Conservation (phyloP, 2,113 vertebrate genomes). For the Chiloscyllium plagiosum region DNA sequence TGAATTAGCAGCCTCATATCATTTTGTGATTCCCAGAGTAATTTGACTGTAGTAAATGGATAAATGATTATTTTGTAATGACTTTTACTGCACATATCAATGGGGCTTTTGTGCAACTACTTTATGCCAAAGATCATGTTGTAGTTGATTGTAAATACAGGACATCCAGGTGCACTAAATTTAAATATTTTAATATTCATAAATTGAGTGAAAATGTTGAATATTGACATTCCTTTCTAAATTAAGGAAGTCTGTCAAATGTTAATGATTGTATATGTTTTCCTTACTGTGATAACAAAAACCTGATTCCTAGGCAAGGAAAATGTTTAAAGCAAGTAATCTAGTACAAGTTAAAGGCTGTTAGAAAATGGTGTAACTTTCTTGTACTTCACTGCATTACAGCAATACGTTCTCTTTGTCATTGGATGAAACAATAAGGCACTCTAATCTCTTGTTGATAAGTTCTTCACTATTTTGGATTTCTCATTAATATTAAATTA, state of each 20-base stretch:
- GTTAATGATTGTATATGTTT: neutral
- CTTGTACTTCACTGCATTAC: neutral
- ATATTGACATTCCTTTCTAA: neutral
- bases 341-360: neutral
- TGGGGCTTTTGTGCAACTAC: conserved; percentile 29
- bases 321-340: neutral
- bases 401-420: neutral
- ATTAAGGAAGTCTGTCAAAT: neutral
- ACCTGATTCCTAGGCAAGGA: neutral
- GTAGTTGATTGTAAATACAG: neutral
- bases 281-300: neutral
- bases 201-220: neutral
- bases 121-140: neutral
- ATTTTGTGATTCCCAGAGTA: neutral
- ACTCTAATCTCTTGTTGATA: neutral
- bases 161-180: neutral
- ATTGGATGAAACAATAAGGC: neutral
- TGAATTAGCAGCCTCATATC: neutral
- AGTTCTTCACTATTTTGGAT: neutral
- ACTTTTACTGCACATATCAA: neutral
- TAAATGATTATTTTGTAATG: conserved; percentile 8
- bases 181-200: neutral
- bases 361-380: neutral
- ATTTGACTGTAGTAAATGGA: neutral
- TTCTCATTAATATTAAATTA: neutral